phyloP scores from a whole-genome alignment of 1,140 invertebrate genomes.

The Musca domestica region DNA sequence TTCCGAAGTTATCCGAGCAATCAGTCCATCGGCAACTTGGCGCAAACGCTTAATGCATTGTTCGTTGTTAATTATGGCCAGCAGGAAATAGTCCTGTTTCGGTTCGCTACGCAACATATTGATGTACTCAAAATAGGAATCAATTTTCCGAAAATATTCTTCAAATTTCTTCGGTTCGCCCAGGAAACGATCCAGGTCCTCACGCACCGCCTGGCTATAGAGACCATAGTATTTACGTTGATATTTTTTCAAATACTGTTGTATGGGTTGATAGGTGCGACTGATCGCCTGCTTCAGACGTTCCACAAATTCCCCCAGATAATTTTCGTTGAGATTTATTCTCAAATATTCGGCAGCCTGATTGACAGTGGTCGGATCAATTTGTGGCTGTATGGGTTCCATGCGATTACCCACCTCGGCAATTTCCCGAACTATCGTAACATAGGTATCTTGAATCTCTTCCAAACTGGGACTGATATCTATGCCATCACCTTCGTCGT shows the following conservation, averaged over 20 bases:
- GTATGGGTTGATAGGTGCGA: slow-evolving; percentile 47
- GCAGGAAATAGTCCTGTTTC: slow-evolving; percentile 64
- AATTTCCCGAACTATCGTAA: slow-evolving; percentile 52
- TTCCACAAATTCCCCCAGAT: slow-evolving; percentile 38
- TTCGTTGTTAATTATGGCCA: slow-evolving; percentile 57
- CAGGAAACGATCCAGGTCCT: slow-evolving; percentile 41
- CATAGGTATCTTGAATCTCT: slow-evolving; percentile 49
- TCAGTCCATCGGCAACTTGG: slow-evolving; percentile 51
- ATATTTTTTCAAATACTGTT: slow-evolving; percentile 47
- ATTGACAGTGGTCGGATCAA: slow-evolving; percentile 37
- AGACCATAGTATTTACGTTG: slow-evolving; percentile 49
- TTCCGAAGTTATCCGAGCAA: slow-evolving; percentile 56
- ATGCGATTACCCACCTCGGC: slow-evolving; percentile 52
- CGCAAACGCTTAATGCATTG: slow-evolving; percentile 56
- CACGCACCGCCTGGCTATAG: slow-evolving; percentile 47
- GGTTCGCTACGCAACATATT: slow-evolving; percentile 61
- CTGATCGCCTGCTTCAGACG: slow-evolving; percentile 47
- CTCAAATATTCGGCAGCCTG: slow-evolving; percentile 38
- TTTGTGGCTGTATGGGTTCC: slow-evolving; percentile 54
- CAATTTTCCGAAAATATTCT: slow-evolving; percentile 60
- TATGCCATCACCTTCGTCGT: slow-evolving; percentile 45
- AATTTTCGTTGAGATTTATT: slow-evolving; percentile 44
- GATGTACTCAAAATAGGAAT: slow-evolving; percentile 61
- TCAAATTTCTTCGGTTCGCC: slow-evolving; percentile 58
- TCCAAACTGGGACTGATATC: slow-evolving; percentile 47